Evolutionary conservation across 2,888 invertebrate genomes (phyloP).

Genomic region (Hydriomena furcata): DNA sequence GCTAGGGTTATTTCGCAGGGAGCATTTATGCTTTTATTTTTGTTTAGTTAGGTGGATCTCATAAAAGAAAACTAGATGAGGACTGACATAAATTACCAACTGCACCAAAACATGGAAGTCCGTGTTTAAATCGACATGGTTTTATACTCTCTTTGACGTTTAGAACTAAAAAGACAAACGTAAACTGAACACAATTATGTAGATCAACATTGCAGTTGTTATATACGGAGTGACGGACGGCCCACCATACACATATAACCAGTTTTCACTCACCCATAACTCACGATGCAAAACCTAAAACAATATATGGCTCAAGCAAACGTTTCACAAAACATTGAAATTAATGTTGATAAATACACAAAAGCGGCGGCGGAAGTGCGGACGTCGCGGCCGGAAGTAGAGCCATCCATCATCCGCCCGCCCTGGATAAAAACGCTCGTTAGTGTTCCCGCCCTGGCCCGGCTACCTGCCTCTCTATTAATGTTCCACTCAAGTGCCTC

Average conservation of each 20-base stretch:
- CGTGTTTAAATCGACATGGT: not conserved
- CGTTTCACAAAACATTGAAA: slow-evolving; percentile 70
- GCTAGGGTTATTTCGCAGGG: slow-evolving; percentile 21
- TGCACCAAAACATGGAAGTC: no score
- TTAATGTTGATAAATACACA: slow-evolving; percentile 80
- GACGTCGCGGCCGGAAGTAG: slow-evolving; percentile 76
- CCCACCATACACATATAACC: not conserved
- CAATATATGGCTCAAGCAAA: slow-evolving; percentile 46
- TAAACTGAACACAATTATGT: not conserved
- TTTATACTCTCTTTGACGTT: not conserved
- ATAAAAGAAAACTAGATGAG: not conserved
- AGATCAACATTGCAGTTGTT: not conserved
- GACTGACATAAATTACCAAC: not conserved
- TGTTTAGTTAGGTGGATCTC: not conserved
- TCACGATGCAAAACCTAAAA: slow-evolving; percentile 36
- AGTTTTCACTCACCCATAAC: slow-evolving; percentile 11
- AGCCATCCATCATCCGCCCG: slow-evolving; percentile 80
- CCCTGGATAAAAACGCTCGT: slow-evolving; percentile 83
- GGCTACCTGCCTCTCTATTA: slow-evolving; percentile 79
- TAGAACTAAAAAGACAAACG: not conserved
- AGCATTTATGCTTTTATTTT: slow-evolving; percentile 2
- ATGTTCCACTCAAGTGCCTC: slow-evolving; percentile 80
- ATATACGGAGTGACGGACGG: not conserved
- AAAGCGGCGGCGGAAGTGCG: slow-evolving; percentile 68
- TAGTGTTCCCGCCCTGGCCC: slow-evolving; percentile 60